Base-by-base conservation (phyloP, 1,140 invertebrate species). In the Tenebrio molitor region DNA sequence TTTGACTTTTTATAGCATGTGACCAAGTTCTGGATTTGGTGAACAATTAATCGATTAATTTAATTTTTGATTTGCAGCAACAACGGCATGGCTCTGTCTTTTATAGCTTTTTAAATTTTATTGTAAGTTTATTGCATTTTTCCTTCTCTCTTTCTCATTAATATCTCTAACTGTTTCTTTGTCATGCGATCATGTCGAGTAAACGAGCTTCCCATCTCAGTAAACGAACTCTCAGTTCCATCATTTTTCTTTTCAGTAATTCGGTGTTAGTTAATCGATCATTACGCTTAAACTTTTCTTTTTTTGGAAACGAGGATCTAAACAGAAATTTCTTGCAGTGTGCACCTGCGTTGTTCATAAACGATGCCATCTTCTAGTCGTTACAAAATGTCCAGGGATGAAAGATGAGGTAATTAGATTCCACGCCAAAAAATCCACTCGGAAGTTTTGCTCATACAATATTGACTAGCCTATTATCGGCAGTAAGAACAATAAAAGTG, bases 321-420 rank as follows among this genome's bases (percentile, higher is more conserved):
- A 58, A 58, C 21, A 71, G 19, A 14, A 73, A 71, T 71, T 74
- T 69, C 78, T 87, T 91, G 78, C 86, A 95, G 97, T 98, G 79
- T 99, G 97, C 85, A 98, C 97, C 33, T 97, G 95, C 85, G 97
- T 99, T 78, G 96, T 98, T 77, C 97, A 99, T 87, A 99, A 99
- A 84, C 88, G 96, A 83, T 99, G 97, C 84, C 97, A 99, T 86
- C 90, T 93, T 76, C 91, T 92, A 58, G 95, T 98, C 64, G 93
- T 97, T 75, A 97, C 95, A 74, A 96, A 95, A 86, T 98, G 96
- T 88, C 97, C 97, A 44, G 95, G 96, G 72, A 96, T 96, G 89
- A 96, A 95, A 85, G 94, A 96, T 80, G 93, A 94, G 88, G 92
- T 93, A 86, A 84, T 14, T 58, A 58, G 25, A 12, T 50, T 29